Base-by-base conservation (phyloP, 2,888 invertebrate genomes). In the Alsophila aescularia region DNA sequence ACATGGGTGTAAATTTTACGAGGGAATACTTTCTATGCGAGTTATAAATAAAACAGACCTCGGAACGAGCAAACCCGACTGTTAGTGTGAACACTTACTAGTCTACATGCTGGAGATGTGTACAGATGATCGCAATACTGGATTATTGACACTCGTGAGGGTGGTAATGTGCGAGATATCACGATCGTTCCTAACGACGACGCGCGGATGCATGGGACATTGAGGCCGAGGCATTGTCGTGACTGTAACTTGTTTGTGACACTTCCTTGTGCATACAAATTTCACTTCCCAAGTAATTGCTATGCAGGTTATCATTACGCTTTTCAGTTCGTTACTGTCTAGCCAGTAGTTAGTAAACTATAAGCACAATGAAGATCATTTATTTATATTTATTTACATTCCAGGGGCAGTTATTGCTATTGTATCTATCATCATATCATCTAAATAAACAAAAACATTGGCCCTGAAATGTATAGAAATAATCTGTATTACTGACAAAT, bases 11-110 rank as follows among this genome's bases (percentile, higher is more conserved):
- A 34, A 64, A 63, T 64, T 67, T 68, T 66, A 68, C 62, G 67
- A 42, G 63, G 60, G 61, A 56, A 65, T 69, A 70, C 66, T 68
- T 69, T 72, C 57, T 60, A 50, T 48, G 50, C 61, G 63, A 72
- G 57, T 58, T 72, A 64, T 60, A 66, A 68, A 58, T 59, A 49
- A 48, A 58, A 37, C 48, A 37, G 49, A 53, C 43, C 62, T 67
- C 67, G 60, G 56, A 60, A 66, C 67, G 64, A 68, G 73, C 72
- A 65, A 70, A 68, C 70, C 69, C 68, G 63, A 65, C 66, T 57
- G 75, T 77, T 75, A 76, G 76, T 72, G 72, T 62, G 70, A 62
- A 67, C 64, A 69, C 62, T 43, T 50, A 58, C 64, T 62, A 65
- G 36, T 52, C 63, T 63, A 67, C 77, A 77, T 74, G 75, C 74